These are phyloP conservation scores for Xenentodon cancila DNA, from an alignment of 2,797 vertebrate genomes.

Conservation along the genomic window DNA sequence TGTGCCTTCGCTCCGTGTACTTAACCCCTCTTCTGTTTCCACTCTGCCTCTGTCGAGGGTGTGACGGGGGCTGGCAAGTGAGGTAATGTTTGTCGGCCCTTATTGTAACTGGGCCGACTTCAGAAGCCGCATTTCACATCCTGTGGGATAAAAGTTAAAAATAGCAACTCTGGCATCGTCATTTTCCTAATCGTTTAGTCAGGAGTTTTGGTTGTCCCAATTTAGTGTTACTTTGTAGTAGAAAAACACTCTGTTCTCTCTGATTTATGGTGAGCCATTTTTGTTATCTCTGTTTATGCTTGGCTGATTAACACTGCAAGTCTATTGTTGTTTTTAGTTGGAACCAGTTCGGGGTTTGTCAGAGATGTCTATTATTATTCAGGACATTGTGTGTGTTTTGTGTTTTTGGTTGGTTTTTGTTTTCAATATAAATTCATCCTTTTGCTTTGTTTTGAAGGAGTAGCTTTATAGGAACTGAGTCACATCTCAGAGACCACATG, in stretches of 20 bases:
- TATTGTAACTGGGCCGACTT: conserved; percentile 57
- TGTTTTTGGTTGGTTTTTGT: neutral
- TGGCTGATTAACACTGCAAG: conserved; percentile 20
- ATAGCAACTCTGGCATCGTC: conserved; percentile 58
- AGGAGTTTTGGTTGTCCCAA: conserved; percentile 53
- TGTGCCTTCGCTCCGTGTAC: conserved; percentile 65
- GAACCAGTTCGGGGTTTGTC: neutral
- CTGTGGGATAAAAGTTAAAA: conserved; percentile 71
- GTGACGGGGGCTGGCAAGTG: conserved; percentile 61
- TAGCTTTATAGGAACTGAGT: conserved; percentile 38
- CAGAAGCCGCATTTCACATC: conserved; percentile 67
- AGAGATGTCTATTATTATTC: no score
- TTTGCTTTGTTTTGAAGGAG: conserved; percentile 35
- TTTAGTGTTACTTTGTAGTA: conserved; percentile 41
- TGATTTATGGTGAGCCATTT: conserved; percentile 27
- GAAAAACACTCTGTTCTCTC: conserved; percentile 41
- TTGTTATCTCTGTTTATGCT: conserved; percentile 4
- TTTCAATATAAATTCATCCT: conserved; percentile 7
- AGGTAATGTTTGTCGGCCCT: conserved; percentile 69
- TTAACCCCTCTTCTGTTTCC: conserved; percentile 67
- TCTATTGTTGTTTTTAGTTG: conserved; percentile 3
- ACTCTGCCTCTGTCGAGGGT: conserved; percentile 51
- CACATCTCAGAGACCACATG: conserved; percentile 35
- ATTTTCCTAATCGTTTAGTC: conserved; percentile 74
- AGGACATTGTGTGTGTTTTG: neutral